Evolutionary conservation across 2,888 invertebrate species (phyloP).

Genomic region (Camptogramma bilineatum): DNA sequence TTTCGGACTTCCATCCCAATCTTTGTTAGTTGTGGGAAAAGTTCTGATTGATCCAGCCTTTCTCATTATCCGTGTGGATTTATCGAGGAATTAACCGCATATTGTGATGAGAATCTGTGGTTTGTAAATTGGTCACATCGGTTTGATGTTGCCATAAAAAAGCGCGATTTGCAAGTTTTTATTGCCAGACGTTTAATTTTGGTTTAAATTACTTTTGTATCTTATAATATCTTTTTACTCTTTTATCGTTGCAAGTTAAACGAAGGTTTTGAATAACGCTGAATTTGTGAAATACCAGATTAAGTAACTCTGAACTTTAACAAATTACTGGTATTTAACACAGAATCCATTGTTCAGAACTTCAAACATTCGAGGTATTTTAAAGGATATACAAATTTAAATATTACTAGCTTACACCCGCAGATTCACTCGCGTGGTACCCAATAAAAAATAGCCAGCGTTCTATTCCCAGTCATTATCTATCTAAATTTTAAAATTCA

Average conservation of each 20-base stretch:
- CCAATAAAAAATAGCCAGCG: too few relatives aligned
- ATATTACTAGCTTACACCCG: too few relatives aligned
- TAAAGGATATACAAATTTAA: too few relatives aligned
- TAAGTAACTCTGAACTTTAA: background rate
- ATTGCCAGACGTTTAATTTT: constrained; percentile 16
- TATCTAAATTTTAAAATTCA: too few relatives aligned
- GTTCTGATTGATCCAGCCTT: constrained; percentile 15
- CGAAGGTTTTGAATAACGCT: background rate
- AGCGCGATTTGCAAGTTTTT: constrained; percentile 17
- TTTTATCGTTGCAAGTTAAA: background rate
- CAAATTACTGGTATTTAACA: too few relatives aligned
- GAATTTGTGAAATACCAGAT: too few relatives aligned
- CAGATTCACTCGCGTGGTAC: too few relatives aligned
- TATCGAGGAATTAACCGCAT: constrained; percentile 42
- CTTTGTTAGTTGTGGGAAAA: background rate
- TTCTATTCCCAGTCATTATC: too few relatives aligned
- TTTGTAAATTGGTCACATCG: constrained; percentile 25
- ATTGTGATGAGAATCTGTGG: constrained; percentile 33
- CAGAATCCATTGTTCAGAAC: too few relatives aligned
- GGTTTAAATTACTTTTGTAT: constrained; percentile 13
- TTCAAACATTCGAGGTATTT: too few relatives aligned
- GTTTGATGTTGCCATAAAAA: constrained; percentile 25
- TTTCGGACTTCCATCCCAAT: background rate
- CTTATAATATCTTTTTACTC: background rate
- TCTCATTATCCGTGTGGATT: constrained; percentile 23